Percentiles rank a stretch among this genome's conserved stretches.
Conservation (phyloP, 2,888 invertebrate species). For the Sacculina carcini region DNA sequence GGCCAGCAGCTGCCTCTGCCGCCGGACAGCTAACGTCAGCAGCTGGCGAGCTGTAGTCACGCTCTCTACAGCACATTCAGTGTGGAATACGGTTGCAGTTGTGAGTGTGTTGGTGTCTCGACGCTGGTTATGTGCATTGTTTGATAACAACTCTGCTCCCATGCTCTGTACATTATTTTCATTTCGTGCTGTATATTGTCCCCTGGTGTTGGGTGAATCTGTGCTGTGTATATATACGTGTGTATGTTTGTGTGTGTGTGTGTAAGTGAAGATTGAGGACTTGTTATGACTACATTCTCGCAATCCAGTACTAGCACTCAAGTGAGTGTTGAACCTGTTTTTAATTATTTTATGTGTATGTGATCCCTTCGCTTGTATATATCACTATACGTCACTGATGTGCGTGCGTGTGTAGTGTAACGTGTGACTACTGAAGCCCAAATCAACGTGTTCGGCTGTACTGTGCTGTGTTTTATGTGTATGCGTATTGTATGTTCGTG, state of each 20-base stretch:
- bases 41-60: too few relatives aligned
- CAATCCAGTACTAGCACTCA: neutral
- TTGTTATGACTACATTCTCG: neutral
- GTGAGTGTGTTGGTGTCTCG: too few relatives aligned
- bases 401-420: neutral
- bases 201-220: too few relatives aligned
- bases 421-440: neutral
- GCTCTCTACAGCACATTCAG: too few relatives aligned
- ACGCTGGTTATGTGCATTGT: too few relatives aligned
- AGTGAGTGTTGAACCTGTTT: neutral
- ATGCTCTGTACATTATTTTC: too few relatives aligned
- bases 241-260: neutral
- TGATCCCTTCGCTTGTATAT: neutral
- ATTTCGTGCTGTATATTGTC: too few relatives aligned
- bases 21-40: too few relatives aligned
- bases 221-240: constrained; percentile 1
- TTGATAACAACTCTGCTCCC: too few relatives aligned
- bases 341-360: neutral
- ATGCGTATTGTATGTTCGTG: neutral
- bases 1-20: too few relatives aligned
- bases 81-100: too few relatives aligned
- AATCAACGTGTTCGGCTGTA: neutral
- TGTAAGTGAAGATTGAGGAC: neutral
- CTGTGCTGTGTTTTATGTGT: too few relatives aligned
- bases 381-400: neutral